Evolutionary conservation across 2,113 vertebrate genomes (phyloP).

Genomic region (Poeciliopsis occidentalis): DNA sequence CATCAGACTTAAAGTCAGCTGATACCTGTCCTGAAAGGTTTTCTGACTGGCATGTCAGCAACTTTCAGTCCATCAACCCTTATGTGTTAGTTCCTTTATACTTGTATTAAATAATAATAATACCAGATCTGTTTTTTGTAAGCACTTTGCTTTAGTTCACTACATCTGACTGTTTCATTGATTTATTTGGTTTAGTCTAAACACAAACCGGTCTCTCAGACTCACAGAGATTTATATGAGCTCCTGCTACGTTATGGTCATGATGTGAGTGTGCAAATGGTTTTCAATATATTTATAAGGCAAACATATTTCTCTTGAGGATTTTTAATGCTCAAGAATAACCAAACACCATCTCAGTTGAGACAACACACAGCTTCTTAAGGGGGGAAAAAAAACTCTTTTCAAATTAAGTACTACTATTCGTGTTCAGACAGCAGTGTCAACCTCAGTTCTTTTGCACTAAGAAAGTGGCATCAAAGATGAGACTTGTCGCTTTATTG

Average conservation of each 20-base stretch:
- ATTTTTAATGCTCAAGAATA: background rate
- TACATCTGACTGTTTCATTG: background rate
- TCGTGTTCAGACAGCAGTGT: background rate
- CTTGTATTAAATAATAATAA: background rate
- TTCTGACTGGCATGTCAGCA: background rate
- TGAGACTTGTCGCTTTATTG: constrained; percentile 7
- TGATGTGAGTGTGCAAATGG: background rate
- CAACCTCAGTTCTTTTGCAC: background rate
- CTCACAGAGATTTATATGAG: background rate
- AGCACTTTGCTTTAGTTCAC: background rate
- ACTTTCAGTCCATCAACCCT: background rate
- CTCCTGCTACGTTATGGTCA: background rate
- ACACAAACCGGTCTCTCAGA: background rate
- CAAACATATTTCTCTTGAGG: background rate
- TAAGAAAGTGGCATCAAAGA: constrained; percentile 7
- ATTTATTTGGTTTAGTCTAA: background rate
- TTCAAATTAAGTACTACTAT: background rate
- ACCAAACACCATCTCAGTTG: background rate
- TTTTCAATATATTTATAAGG: background rate
- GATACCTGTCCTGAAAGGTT: constrained; percentile 1
- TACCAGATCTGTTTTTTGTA: background rate
- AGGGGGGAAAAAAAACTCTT: background rate
- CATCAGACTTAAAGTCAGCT: background rate
- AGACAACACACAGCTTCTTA: background rate
- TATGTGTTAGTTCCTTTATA: background rate